phyloP scores from a whole-genome alignment of 2,888 invertebrate species.

The Nesidiocoris tenuis region DNA sequence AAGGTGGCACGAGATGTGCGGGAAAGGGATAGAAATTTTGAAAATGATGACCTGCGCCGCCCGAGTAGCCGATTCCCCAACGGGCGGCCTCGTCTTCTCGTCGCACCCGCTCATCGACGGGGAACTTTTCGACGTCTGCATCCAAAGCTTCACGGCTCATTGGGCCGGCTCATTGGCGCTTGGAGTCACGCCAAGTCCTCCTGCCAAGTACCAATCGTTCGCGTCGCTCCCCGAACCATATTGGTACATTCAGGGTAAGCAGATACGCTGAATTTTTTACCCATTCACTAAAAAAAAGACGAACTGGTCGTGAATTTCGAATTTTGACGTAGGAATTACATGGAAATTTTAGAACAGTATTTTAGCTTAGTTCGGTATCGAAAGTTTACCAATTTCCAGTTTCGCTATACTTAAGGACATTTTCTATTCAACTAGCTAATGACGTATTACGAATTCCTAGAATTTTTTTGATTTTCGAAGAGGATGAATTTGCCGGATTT shows the following conservation, averaged over 20 bases:
- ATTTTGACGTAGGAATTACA: too few species aligned
- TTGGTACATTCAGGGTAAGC: constrained; percentile 54
- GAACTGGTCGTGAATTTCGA: too few species aligned
- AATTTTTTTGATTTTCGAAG: too few species aligned
- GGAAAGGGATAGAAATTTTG: constrained; percentile 40
- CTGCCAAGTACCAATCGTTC: constrained; percentile 20
- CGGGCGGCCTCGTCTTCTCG: constrained; percentile 67
- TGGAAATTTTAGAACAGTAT: too few species aligned
- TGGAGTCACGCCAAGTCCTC: constrained; percentile 64
- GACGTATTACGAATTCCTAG: too few species aligned
- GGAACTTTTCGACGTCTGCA: constrained; percentile 73
- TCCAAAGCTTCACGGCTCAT: constrained; percentile 61
- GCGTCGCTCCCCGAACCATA: constrained; percentile 61
- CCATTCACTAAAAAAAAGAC: too few species aligned
- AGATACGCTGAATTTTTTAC: too few species aligned
- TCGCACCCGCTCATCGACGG: constrained; percentile 69
- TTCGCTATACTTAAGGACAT: too few species aligned
- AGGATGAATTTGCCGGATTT: too few species aligned
- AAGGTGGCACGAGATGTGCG: constrained; percentile 45
- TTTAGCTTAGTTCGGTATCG: too few species aligned
- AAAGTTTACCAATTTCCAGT: too few species aligned
- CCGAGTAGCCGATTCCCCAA: constrained; percentile 41
- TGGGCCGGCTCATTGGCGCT: constrained; percentile 75
- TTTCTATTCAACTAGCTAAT: too few species aligned
- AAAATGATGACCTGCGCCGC: constrained; percentile 18